Base-by-base conservation (phyloP, 2,888 invertebrate species). In the Tetanocera ferruginea region DNA sequence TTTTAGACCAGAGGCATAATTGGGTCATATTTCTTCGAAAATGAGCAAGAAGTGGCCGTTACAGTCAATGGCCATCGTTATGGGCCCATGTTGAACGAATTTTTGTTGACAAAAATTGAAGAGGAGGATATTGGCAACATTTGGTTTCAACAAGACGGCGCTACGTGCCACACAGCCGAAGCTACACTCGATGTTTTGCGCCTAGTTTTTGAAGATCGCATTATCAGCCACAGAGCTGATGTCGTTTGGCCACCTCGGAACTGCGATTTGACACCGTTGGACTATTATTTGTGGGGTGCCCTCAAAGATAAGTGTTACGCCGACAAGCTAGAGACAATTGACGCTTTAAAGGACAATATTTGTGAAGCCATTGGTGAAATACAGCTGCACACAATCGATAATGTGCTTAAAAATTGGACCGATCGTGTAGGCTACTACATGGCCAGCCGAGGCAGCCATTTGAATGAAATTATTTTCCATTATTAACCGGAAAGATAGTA, bases 181-280 rank as follows among this genome's bases (percentile, higher is more conserved):
- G 43, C 43, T 43, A 43, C 43, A 43, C 43, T 43, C 43, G 43
- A 43, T 43, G 43, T 43, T 43, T 43, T 43, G 43, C 43, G 43
- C 43, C 43, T 60, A 57, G 72, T 72, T 72, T 75, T 76, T 57
- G 60, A 57, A 55, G 51, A 78, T 76, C 78, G 74, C 71, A 76
- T 75, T 76, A 78, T 80, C 78, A 76, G 80, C 74, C 76, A 66
- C 66, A 70, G 70, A 74, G 76, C 73, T 76, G 76, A 80, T 78
- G 78, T 80, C 76, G 76, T 73, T 80, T 78, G 80, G 74, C 76
- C 74, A 66, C 57, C 78, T 75, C 71, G 64, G 55, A 78, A 76
- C 76, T 76, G 76, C 66, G 71, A 78, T 78, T 78, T 76, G 60
- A 75, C 69, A 66, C 77, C 77, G 69, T 78, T 75, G 75, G 76